Base-by-base conservation (phyloP, 2,113 vertebrate genomes). In the Mionectes macconnelli region DNA sequence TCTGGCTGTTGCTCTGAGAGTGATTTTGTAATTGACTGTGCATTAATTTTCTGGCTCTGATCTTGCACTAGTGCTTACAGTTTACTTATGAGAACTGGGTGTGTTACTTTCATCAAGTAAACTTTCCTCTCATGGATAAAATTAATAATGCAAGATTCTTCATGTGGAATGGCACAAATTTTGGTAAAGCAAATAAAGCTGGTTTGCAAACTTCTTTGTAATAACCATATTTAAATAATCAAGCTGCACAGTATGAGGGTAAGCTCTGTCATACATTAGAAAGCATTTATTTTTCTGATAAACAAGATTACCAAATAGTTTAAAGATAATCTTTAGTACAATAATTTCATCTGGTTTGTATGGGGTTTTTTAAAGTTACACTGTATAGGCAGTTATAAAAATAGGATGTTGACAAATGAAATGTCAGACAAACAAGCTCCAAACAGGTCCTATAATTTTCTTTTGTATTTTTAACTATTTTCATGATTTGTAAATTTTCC, bases 11-110 rank as follows among this genome's bases (percentile, higher is more conserved):
- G 72, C 63, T 95, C 72, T 77, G 63, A 2, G 0, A 88, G 59
- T 70, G 21, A 22, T 94, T 96, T 95, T 93, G 35, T 81, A 86
- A 94, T 89, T 95, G 94, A 94, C 81, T 47, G 44, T 90, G 82
- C 73, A 60, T 81, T 90, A 63, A 90, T 95, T 93, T 95, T 84
- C 85, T 63, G 63, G 31, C 72, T 88, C 79, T 90, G 67, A 59
- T 88, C 42, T 77, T 84, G 55, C 72, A 75, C 23, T 47, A 63
- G 18, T 0, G 5, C 42, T 93, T 84, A 62, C 53, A 73, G 66
- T 64, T 88, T 85, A 69, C 68, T 70, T 83, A 40, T 20, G 75
- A 47, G 79, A 94, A 68, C 20, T 23, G 37, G 52, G 17, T 63
- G n/a, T 77, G 50, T 19, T 88, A 55, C 77, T 90, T 93, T 90